Base-by-base conservation (phyloP, 2,797 vertebrate species). In the Parambassis ranga region DNA sequence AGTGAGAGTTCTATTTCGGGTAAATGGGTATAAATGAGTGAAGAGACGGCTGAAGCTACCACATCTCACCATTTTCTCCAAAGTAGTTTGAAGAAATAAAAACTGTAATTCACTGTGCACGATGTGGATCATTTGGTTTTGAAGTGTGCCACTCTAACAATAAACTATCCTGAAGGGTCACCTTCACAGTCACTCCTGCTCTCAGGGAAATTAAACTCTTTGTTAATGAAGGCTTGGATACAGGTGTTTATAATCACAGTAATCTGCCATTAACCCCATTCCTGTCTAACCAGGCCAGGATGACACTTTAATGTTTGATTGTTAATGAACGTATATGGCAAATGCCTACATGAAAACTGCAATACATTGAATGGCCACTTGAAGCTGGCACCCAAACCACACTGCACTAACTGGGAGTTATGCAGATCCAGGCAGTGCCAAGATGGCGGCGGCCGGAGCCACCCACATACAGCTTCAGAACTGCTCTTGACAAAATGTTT, bases 191-290 rank as follows among this genome's bases (percentile, higher is more conserved):
- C 27, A 44, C 32, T 26, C 37, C 15, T 24, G 49, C 35, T 35
- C 37, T 67, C n/a, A 31, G 24, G 53, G 26, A 64, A 56, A 83
- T 79, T 65, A 69, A 82, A 35, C 16, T 53, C 19, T 43, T 47
- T 37, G 63, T 51, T 76, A 68, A 79, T 44, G n/a, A 73, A 52
- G 32, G 11, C 11, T 49, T 65, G 30, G 41, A 52, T 20, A 28
- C 38, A 79, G 49, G 30, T 44, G 13, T n/a, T 81, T 63, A 65
- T 28, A 67, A 70, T 62, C 42, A 8, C 20, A 7, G 14, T 65
- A 76, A 82, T 81, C 71, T 51, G 15, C 55, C 60, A 43, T 78
- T 78, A 68, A 78, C 77, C 73, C 30, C 44, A 41, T 79, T 84
- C 2, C 2, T 31, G 4, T 51, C n/a, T 63, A 23, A 70, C 61